phyloP scores from a whole-genome alignment of 2,888 invertebrate genomes.

The Sepiola atlantica region DNA sequence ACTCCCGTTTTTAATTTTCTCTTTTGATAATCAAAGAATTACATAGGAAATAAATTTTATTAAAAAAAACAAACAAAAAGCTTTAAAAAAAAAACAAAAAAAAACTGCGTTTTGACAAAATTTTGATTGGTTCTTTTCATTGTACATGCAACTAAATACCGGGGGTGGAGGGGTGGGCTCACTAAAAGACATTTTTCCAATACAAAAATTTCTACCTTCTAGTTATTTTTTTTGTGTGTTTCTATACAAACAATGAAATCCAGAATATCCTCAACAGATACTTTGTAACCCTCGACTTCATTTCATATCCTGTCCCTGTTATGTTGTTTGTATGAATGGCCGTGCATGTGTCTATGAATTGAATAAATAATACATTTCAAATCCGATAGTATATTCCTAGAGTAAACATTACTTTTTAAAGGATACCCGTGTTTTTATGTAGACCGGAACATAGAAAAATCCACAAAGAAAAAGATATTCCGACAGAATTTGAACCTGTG shows the following conservation, averaged over 20 bases:
- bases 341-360: not conserved
- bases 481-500: too few relatives aligned
- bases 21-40: not conserved
- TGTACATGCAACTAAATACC: not conserved
- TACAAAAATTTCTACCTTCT: constrained; percentile 11
- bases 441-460: too few relatives aligned
- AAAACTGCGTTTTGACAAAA: not conserved
- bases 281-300: not conserved
- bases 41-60: constrained; percentile 21
- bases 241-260: constrained; percentile 16
- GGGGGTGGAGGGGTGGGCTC: not conserved
- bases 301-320: not conserved
- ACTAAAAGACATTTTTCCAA: not conserved
- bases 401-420: too few relatives aligned
- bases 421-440: too few relatives aligned
- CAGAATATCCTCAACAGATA: constrained; percentile 8
- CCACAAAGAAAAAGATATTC: too few relatives aligned
- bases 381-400: too few relatives aligned
- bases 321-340: not conserved
- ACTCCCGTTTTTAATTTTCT: not conserved
- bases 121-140: not conserved
- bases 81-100: not conserved
- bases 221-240: not conserved
- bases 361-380: too few relatives aligned
- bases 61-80: not conserved